phyloP scores from a whole-genome alignment of 2,888 invertebrate genomes.

The Bombylius discolor region DNA sequence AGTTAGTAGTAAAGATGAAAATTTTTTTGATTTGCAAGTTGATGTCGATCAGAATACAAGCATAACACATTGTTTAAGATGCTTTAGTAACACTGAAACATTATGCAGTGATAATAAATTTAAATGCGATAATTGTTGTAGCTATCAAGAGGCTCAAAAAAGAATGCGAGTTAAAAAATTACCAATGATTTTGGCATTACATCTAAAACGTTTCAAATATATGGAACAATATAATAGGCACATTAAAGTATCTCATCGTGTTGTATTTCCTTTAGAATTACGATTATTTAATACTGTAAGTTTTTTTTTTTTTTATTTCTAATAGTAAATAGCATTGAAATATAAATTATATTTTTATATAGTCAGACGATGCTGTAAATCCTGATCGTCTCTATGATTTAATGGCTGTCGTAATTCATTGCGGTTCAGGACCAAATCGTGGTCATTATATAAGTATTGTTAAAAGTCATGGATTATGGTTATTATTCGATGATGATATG shows the following conservation, averaged over 20 bases:
- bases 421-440: slow-evolving; percentile 97
- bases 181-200: slow-evolving; percentile 93
- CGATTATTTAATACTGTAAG: slow-evolving; percentile 89
- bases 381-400: slow-evolving; percentile 97
- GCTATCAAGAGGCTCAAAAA: slow-evolving; percentile 98
- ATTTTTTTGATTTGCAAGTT: slow-evolving; percentile 97
- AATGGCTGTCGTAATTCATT: slow-evolving; percentile 98
- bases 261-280: slow-evolving; percentile 95
- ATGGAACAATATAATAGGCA: slow-evolving; percentile 98
- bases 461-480: slow-evolving; percentile 98
- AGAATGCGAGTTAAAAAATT: slow-evolving; percentile 97
- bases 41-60: slow-evolving; percentile 99
- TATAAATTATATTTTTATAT: slow-evolving; percentile 18
- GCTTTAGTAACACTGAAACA: slow-evolving; percentile 97
- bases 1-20: slow-evolving; percentile 98
- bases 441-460: slow-evolving; percentile 99
- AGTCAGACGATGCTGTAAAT: slow-evolving; percentile 98
- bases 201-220: slow-evolving; percentile 94
- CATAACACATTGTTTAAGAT: slow-evolving; percentile 93
- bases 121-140: slow-evolving; percentile 98
- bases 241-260: slow-evolving; percentile 97
- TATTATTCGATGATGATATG: slow-evolving; percentile 99
- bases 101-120: slow-evolving; percentile 99
- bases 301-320: slow-evolving; percentile 3
- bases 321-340: not conserved